phyloP scores from a whole-genome alignment of 2,888 invertebrate species.

The Drosophila colorata region DNA sequence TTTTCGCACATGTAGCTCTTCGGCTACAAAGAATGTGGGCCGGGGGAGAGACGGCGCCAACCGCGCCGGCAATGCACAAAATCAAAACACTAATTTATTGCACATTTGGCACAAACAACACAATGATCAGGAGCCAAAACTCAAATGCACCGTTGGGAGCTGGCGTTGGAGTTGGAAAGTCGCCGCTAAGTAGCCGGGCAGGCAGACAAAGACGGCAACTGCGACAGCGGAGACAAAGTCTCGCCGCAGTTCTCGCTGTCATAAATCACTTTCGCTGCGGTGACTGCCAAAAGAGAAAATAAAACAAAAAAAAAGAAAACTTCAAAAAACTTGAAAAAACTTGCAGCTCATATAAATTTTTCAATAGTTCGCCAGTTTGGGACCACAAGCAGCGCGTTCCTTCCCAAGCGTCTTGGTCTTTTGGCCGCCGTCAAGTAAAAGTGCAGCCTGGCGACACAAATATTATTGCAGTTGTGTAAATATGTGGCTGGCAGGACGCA shows the following conservation, averaged over 20 bases:
- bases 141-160: constrained; percentile 60
- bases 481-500: constrained; percentile 53
- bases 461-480: constrained; percentile 77
- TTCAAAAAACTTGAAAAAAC: constrained; percentile 16
- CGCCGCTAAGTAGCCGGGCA: constrained; percentile 55
- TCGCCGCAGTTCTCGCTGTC: constrained; percentile 68
- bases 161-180: constrained; percentile 35
- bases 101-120: constrained; percentile 80
- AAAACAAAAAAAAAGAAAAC: no score
- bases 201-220: constrained; percentile 32
- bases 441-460: constrained; percentile 60
- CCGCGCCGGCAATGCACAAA: constrained; percentile 69
- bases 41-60: constrained; percentile 58
- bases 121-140: constrained; percentile 60
- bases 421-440: constrained; percentile 44
- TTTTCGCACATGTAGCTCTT: constrained; percentile 66
- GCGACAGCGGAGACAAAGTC: constrained; percentile 59
- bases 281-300: constrained; percentile 18
- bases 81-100: constrained; percentile 79
- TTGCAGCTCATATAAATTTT: constrained; percentile 54
- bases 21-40: background rate
- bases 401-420: constrained; percentile 37
- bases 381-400: constrained; percentile 27
- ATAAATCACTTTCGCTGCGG: constrained; percentile 81
- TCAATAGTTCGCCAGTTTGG: constrained; percentile 40